Evolutionary conservation across 2,113 vertebrate genomes (phyloP), one percentile per base, ranked within the genome.

Genomic region (Fregetta grallaria): DNA sequence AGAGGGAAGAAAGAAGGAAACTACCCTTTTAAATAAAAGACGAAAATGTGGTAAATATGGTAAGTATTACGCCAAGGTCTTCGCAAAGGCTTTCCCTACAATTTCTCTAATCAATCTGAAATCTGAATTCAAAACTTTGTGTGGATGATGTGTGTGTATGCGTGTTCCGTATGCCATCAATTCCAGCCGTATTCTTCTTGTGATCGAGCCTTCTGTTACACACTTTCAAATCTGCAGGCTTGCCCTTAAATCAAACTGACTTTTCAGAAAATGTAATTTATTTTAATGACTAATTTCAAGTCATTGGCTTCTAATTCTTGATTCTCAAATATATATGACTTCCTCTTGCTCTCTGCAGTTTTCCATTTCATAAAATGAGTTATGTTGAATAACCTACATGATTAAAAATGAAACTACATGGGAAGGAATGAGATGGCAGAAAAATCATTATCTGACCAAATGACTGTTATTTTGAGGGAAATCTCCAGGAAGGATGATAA

Each of bases 1-100:
- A 97, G 98, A 98, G 98, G 98, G 97, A 98, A 98, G 98, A 97
- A 98, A 96, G 98, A 98, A 98, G 97, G 98, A 98, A 95, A 96
- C 98, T 96, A 93, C 98, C 94, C 98, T 98, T 98, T 97, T 98
- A 98, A 98, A 92, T 98, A 98, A 98, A 96, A 98, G 98, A 95
- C 97, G 98, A 94, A 98, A 98, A 75, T 98, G 98, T 98, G 98
- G 96, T 98, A 97, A 98, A 96, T 96, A 98, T 73, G 98, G 98
- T 98, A 98, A 98, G 98, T 98, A 97, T 93, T 56, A 78, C 8
- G 0, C 73, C 73, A 80, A 97, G 97, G 97, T 77, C 86, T 90
- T 72, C 1, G 88, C 97, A 97, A 94, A 97, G 96, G 89, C 97
- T 97, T 97, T 95, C 91, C 86, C 95, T 97, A 68, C 53, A 58